phyloP scores from a whole-genome alignment of 2,113 vertebrate species.

The Megaptera novaeangliae region DNA sequence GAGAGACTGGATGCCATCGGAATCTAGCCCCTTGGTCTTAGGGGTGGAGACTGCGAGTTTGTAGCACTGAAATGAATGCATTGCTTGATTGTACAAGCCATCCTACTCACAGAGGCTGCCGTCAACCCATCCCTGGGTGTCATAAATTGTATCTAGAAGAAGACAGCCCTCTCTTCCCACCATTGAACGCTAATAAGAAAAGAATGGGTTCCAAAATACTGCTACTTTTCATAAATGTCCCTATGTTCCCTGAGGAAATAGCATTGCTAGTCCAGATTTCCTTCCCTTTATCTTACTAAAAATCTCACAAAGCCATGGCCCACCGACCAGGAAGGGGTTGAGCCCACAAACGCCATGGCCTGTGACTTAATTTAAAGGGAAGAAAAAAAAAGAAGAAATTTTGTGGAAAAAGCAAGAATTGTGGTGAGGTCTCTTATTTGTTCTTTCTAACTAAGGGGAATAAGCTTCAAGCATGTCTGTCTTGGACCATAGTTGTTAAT shows the following conservation, averaged over 20 bases:
- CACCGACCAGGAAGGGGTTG: background rate
- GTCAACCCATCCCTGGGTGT: background rate
- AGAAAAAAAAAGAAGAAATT: background rate
- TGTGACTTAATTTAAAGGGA: background rate
- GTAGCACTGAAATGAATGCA: background rate
- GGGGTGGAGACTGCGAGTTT: background rate
- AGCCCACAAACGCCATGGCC: background rate
- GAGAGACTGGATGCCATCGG: background rate
- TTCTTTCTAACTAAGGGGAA: background rate
- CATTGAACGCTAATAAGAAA: background rate
- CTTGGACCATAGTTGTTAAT: background rate
- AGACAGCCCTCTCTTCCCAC: background rate
- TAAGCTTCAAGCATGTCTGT: background rate
- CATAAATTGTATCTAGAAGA: background rate
- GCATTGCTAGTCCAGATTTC: background rate
- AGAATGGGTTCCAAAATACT: background rate
- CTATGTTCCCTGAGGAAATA: background rate
- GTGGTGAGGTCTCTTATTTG: background rate
- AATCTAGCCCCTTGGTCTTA: background rate
- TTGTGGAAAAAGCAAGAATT: background rate
- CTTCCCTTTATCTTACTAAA: background rate
- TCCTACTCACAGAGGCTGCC: background rate
- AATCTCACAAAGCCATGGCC: background rate
- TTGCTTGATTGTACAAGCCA: background rate
- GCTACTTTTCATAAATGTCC: background rate